These are phyloP conservation scores for Leistus spinibarbis DNA, from an alignment of 2,888 invertebrate genomes.

Conservation along the genomic window DNA sequence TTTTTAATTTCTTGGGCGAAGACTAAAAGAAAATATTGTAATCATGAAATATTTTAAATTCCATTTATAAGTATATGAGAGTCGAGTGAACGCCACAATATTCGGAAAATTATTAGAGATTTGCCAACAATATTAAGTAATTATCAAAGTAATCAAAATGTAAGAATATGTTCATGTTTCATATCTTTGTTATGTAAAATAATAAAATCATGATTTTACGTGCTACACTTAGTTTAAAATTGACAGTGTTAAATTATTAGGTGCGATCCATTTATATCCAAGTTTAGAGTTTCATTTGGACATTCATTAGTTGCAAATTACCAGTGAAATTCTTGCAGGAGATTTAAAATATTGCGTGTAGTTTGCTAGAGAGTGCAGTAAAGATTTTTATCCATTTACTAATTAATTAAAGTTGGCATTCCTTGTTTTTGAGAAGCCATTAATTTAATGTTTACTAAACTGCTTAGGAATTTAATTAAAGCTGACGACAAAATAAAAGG, in stretches of 20 bases:
- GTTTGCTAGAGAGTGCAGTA: background rate
- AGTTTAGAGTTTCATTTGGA: background rate
- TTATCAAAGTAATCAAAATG: too few species aligned
- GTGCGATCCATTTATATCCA: background rate
- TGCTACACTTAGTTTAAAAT: too few species aligned
- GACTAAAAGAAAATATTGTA: too few species aligned
- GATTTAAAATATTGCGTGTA: background rate
- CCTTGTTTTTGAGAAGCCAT: slow-evolving; percentile 13
- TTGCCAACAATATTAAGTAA: too few species aligned
- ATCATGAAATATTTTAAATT: too few species aligned
- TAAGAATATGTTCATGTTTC: too few species aligned
- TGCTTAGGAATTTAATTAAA: slow-evolving; percentile 35
- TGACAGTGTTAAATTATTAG: background rate
- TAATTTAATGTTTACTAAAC: slow-evolving; percentile 30
- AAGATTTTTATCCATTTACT: slow-evolving; percentile 21
- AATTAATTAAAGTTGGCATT: slow-evolving; percentile 24
- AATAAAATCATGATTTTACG: too few species aligned
- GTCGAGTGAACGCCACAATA: too few species aligned
- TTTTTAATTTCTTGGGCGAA: too few species aligned
- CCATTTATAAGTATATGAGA: too few species aligned
- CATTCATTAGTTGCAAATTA: background rate
- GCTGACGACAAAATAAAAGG: slow-evolving; percentile 21
- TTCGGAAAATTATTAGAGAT: too few species aligned
- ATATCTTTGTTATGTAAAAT: too few species aligned
- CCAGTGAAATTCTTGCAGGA: background rate